A percentile compares a stretch with the other conserved stretches of the same genome.
phyloP scores from a whole-genome alignment of 2,113 vertebrate species.

The Sisor rabdophorus region DNA sequence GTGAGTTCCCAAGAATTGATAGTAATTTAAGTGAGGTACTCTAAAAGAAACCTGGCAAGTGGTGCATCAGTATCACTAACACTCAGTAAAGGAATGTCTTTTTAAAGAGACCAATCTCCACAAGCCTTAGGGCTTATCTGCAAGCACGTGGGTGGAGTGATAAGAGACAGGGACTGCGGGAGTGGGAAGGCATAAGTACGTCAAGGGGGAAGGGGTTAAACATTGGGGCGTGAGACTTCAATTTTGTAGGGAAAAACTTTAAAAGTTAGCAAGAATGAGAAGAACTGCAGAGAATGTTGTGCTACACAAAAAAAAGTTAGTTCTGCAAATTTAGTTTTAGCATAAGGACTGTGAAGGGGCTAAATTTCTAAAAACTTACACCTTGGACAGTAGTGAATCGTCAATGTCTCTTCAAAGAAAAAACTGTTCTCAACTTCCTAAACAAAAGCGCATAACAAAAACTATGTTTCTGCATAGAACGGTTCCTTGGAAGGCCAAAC shows the following conservation, averaged over 20 bases:
- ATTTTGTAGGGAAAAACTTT: slow-evolving; percentile 10
- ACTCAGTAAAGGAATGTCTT: slow-evolving; percentile 50
- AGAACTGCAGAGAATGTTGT: neutral
- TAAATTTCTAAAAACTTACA: neutral
- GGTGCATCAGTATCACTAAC: slow-evolving; percentile 9
- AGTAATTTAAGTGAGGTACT: neutral
- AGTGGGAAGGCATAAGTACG: slow-evolving; percentile 26
- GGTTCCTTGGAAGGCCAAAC: neutral
- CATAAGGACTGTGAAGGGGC: neutral
- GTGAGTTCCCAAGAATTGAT: neutral
- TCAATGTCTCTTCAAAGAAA: neutral
- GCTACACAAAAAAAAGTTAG: neutral
- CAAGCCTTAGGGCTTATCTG: slow-evolving; percentile 54
- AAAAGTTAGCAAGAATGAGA: neutral
- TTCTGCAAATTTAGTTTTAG: neutral
- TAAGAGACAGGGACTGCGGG: slow-evolving; percentile 10
- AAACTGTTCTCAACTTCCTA: neutral
- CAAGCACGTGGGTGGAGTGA: slow-evolving; percentile 35
- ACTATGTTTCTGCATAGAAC: neutral
- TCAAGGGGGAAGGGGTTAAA: slow-evolving; percentile 50
- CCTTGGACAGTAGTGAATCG: neutral
- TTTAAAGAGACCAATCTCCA: slow-evolving; percentile 54
- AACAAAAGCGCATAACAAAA: neutral
- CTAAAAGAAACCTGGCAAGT: neutral
- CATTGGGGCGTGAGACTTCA: slow-evolving; percentile 53